These are phyloP conservation scores for Luscinia megarhynchos DNA, from an alignment of 2,797 vertebrate species.

Conservation along the genomic window DNA sequence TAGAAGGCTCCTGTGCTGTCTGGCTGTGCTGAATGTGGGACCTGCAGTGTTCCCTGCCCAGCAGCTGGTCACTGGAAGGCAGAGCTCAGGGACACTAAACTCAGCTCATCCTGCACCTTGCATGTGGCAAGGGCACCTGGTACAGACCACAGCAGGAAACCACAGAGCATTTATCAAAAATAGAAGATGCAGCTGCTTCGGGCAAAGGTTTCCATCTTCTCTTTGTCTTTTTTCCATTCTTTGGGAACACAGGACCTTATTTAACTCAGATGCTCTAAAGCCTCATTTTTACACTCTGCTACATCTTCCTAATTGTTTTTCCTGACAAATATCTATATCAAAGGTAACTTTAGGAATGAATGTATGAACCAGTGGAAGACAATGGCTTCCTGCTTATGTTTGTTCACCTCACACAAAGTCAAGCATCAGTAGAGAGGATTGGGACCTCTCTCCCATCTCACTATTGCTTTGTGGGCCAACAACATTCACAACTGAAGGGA, in stretches of 20 bases:
- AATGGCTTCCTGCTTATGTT: fast-evolving
- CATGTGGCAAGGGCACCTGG: neutral
- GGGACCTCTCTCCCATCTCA: neutral
- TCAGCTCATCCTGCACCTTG: neutral
- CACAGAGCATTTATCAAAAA: fast-evolving
- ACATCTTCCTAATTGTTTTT: neutral
- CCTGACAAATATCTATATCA: neutral
- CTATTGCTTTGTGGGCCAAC: fast-evolving
- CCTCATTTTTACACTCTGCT: neutral
- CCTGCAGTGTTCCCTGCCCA: fast-evolving
- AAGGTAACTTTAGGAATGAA: no score
- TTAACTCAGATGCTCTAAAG: neutral
- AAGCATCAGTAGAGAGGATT: fast-evolving
- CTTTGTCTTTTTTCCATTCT: neutral
- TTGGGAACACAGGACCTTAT: neutral
- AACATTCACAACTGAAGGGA: neutral
- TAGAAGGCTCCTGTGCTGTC: neutral
- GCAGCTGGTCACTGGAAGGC: neutral
- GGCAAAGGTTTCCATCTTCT: neutral
- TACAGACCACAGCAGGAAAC: fast-evolving
- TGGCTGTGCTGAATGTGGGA: neutral
- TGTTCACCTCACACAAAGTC: neutral
- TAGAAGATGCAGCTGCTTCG: neutral
- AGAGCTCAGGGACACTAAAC: fast-evolving
- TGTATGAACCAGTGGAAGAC: neutral